Conservation (phyloP, 2,113 vertebrate genomes). For the Austrofundulus limnaeus region DNA sequence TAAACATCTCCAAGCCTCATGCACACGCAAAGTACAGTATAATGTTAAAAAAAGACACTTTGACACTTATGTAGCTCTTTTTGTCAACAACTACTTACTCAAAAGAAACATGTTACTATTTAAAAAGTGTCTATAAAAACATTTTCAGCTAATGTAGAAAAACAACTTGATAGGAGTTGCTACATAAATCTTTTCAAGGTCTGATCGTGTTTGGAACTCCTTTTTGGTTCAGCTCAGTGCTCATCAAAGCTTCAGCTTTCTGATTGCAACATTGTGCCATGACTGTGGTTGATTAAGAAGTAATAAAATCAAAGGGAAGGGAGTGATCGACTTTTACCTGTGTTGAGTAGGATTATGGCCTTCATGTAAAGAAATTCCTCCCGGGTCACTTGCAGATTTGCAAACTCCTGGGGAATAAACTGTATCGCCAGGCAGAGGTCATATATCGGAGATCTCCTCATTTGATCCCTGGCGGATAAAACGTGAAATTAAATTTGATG, state of each 20-base stretch:
- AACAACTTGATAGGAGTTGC: constrained; percentile 26
- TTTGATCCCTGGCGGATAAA: constrained; percentile 83
- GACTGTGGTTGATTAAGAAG: neutral
- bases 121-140: constrained; percentile 3
- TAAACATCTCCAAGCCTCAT: neutral
- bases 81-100: neutral
- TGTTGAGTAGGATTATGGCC: constrained; percentile 92
- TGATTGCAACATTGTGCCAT: constrained; percentile 19
- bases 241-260: constrained; percentile 18
- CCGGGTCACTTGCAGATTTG: constrained; percentile 90
- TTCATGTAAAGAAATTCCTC: constrained; percentile 99
- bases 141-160: constrained; percentile 8
- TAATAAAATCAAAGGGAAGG: neutral
- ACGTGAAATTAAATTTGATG: neutral
- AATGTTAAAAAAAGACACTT: neutral
- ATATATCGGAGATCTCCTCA: constrained; percentile 93
- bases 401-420: constrained; percentile 94
- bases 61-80: neutral
- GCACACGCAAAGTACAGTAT: neutral
- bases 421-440: constrained; percentile 95
- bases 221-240: constrained; percentile 1
- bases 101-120: neutral
- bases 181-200: constrained; percentile 37
- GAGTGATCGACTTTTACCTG: constrained; percentile 78
- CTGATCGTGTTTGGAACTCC: constrained; percentile 6